A percentile compares a stretch with the other conserved stretches of the same genome.
phyloP scores from a whole-genome alignment of 1,140 invertebrate species.

The Contarinia nasturtii region DNA sequence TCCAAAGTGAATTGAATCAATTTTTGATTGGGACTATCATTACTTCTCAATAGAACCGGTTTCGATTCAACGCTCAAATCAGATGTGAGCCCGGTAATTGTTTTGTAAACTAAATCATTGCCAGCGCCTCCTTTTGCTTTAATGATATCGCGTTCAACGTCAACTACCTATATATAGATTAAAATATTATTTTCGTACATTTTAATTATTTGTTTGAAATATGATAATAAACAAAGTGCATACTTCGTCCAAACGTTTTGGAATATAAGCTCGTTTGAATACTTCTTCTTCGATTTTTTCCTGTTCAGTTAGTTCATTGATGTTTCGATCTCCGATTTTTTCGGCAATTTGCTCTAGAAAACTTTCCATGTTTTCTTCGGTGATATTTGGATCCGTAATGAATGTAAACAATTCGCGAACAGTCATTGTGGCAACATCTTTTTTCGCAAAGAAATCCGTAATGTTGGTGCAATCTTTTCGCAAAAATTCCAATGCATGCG shows the following conservation, averaged over 20 bases:
- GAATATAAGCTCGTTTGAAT: slow-evolving; percentile 89
- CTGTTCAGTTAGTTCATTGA: slow-evolving; percentile 40
- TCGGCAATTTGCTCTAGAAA: slow-evolving; percentile 54
- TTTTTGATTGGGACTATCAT: slow-evolving; percentile 10
- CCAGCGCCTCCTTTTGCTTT: slow-evolving; percentile 55
- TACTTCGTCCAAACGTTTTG: slow-evolving; percentile 81
- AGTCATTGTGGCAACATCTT: slow-evolving; percentile 72
- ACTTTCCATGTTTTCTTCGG: slow-evolving; percentile 60
- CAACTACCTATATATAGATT: slow-evolving; percentile 41
- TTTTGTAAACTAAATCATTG: slow-evolving; percentile 63
- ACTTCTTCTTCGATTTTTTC: slow-evolving; percentile 70
- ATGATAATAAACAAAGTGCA: slow-evolving; percentile 2
- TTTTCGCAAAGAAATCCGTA: slow-evolving; percentile 79
- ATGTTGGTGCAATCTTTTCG: slow-evolving; percentile 91
- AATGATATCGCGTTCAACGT: slow-evolving; percentile 76
- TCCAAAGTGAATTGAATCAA: no score
- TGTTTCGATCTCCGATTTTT: slow-evolving; percentile 34
- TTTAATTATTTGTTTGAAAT: not conserved
- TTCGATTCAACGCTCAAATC: slow-evolving; percentile 50
- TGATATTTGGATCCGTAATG: slow-evolving; percentile 77
- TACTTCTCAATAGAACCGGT: slow-evolving; percentile 28
- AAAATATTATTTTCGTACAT: slow-evolving; percentile 1
- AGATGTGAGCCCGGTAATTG: slow-evolving; percentile 61
- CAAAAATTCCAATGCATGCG: slow-evolving; percentile 83
- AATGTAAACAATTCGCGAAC: slow-evolving; percentile 91